Evolutionary conservation across 2,797 vertebrate genomes (phyloP).

Genomic region (Rhadinocentrus ornatus): DNA sequence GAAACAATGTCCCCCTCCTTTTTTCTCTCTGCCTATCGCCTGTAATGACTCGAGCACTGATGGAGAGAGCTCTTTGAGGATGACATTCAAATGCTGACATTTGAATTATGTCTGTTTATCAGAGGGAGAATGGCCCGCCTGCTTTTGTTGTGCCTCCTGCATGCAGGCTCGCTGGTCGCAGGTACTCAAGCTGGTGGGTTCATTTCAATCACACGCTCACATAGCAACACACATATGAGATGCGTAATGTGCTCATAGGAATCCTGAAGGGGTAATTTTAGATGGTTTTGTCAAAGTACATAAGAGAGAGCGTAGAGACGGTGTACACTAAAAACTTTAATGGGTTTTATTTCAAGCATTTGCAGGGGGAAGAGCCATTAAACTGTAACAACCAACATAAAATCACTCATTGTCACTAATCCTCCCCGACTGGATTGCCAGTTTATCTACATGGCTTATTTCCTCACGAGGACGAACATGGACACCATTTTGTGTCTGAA

Average conservation of each 20-base stretch:
- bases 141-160: slow-evolving; percentile 81
- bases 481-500: slow-evolving; percentile 59
- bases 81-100: slow-evolving; percentile 99
- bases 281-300: slow-evolving; percentile 69
- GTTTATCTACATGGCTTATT: slow-evolving; percentile 67
- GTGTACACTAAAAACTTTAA: slow-evolving; percentile 75
- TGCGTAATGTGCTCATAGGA: slow-evolving; percentile 57
- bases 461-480: slow-evolving; percentile 47
- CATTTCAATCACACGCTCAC: slow-evolving; percentile 59
- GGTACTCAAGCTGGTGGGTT: slow-evolving; percentile 70
- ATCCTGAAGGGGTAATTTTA: slow-evolving; percentile 73
- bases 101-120: slow-evolving; percentile 98
- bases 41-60: slow-evolving; percentile 94
- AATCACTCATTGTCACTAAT: slow-evolving; percentile 77
- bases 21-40: slow-evolving; percentile 87
- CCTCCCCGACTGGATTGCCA: slow-evolving; percentile 62
- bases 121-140: slow-evolving; percentile 72
- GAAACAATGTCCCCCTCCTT: slow-evolving; percentile 86
- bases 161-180: slow-evolving; percentile 47
- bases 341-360: slow-evolving; percentile 77
- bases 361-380: slow-evolving; percentile 72
- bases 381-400: slow-evolving; percentile 76
- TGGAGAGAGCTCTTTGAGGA: slow-evolving; percentile 98
- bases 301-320: slow-evolving; percentile 51
- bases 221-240: slow-evolving; percentile 12